Conservation (phyloP, 2,797 vertebrate species). For the Macrochelys suwanniensis region DNA sequence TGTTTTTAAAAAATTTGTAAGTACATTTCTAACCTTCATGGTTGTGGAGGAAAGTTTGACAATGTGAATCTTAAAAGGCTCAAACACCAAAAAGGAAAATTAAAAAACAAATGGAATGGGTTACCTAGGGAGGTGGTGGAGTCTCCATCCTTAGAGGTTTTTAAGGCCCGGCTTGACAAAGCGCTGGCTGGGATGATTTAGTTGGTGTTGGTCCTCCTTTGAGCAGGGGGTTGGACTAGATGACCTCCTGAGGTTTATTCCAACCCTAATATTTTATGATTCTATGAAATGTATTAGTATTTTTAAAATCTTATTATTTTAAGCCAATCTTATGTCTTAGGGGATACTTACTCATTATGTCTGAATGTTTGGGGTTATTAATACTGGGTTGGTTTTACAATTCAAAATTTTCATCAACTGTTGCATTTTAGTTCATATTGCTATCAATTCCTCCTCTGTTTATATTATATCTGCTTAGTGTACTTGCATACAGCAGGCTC, state of each 20-base stretch:
- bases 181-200: too few relatives aligned
- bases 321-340: neutral
- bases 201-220: too few relatives aligned
- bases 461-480: neutral
- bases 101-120: neutral
- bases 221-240: too few relatives aligned
- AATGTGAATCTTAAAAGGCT: neutral
- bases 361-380: neutral
- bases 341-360: neutral
- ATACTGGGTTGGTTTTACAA: neutral
- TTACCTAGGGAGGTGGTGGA: too few relatives aligned
- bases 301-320: neutral
- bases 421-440: neutral
- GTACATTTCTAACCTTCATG: neutral
- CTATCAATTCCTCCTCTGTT: neutral
- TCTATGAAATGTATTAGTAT: neutral
- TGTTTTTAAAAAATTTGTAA: neutral
- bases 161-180: too few relatives aligned
- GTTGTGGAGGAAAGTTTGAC: neutral
- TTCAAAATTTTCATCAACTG: neutral
- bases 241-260: too few relatives aligned
- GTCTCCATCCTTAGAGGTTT: too few relatives aligned
- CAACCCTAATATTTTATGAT: too few relatives aligned
- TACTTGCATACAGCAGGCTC: rapidly evolving
- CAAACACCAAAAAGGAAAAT: neutral